Evolutionary conservation across 2,797 vertebrate species (phyloP).

Genomic region (Champsocephalus gunnari): DNA sequence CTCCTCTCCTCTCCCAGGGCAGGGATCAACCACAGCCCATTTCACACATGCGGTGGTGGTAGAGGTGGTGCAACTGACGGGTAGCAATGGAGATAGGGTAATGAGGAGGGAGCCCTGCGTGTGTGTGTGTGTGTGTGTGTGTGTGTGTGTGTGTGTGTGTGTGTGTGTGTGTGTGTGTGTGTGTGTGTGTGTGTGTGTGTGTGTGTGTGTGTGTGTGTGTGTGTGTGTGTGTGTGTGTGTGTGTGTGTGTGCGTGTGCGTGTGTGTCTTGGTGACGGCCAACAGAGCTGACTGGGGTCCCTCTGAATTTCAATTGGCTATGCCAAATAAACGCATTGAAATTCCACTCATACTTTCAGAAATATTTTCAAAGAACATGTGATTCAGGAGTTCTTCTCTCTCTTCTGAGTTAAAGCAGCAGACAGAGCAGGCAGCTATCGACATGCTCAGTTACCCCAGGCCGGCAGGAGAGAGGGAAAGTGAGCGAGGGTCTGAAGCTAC

Average conservation of each 20-base stretch:
- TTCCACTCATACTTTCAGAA: constrained; percentile 65
- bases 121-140: constrained; percentile 30
- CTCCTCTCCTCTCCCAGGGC: constrained; percentile 59
- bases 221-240: constrained; percentile 1
- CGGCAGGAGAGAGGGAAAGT: constrained; percentile 26
- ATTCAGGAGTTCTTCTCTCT: constrained; percentile 32
- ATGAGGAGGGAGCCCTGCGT: constrained; percentile 51
- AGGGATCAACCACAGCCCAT: constrained; percentile 79
- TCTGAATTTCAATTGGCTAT: constrained; percentile 64
- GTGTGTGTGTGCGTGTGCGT: constrained; percentile 6
- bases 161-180: constrained; percentile 19
- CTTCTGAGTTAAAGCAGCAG: constrained; percentile 40
- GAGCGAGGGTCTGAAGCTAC: constrained; percentile 22
- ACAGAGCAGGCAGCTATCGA: constrained; percentile 46
- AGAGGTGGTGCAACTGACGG: constrained; percentile 64
- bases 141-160: constrained; percentile 25
- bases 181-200: constrained; percentile 24
- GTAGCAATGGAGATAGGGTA: constrained; percentile 66
- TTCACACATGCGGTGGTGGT: constrained; percentile 70
- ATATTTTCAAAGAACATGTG: constrained; percentile 49
- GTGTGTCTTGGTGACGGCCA: constrained; percentile 21
- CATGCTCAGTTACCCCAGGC: constrained; percentile 55
- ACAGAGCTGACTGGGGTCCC: constrained; percentile 41
- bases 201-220: constrained; percentile 23
- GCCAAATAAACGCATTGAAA: constrained; percentile 59